These are phyloP conservation scores for Micromesistius poutassou DNA, from an alignment of 2,797 vertebrate genomes.

Conservation along the genomic window DNA sequence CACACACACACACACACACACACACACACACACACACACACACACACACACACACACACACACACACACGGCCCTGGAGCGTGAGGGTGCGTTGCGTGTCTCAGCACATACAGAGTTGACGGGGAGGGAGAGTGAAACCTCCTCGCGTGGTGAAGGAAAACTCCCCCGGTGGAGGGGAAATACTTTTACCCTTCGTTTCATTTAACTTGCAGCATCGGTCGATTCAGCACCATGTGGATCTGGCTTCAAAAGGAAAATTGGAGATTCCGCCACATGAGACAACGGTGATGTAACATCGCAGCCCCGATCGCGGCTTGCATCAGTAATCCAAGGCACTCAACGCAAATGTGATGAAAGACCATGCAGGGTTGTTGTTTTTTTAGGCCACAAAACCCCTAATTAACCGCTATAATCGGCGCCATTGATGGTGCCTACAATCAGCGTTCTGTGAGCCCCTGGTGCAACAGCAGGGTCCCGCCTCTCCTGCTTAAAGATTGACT, in stretches of 20 bases:
- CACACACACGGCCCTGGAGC: conserved; percentile 5
- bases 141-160: background rate
- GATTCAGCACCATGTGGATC: background rate
- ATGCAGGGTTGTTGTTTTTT: conserved; percentile 34
- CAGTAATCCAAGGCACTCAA: background rate
- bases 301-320: background rate
- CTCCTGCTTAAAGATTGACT: conserved; percentile 41
- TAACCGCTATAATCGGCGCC: conserved; percentile 61
- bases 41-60: conserved; percentile 11
- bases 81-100: conserved; percentile 52
- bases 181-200: background rate
- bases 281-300: background rate
- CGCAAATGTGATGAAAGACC: background rate
- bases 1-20: conserved; percentile 7
- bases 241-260: too few relatives aligned
- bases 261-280: background rate
- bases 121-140: background rate
- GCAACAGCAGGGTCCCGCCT: conserved; percentile 46
- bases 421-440: conserved; percentile 58
- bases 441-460: conserved; percentile 42
- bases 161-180: background rate
- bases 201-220: background rate
- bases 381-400: conserved; percentile 55
- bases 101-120: conserved; percentile 47
- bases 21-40: conserved; percentile 19